Evolutionary conservation across 2,888 invertebrate genomes (phyloP).

Genomic region (Polyommatus icarus): DNA sequence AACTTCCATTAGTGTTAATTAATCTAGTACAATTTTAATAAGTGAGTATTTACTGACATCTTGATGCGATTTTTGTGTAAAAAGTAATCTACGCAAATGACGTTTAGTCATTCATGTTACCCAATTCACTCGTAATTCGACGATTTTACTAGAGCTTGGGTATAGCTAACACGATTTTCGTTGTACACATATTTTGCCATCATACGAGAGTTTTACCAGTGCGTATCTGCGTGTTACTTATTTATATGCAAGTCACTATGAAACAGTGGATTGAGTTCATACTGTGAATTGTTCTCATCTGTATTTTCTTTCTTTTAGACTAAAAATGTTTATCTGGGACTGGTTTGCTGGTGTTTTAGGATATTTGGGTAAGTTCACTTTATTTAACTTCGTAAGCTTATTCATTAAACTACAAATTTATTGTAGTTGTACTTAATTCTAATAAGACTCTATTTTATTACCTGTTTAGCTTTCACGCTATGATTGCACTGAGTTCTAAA

Average conservation of each 20-base stretch:
- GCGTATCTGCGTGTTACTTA: neutral
- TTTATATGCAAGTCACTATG: slow-evolving; percentile 47
- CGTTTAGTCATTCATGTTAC: slow-evolving; percentile 74
- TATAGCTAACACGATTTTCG: neutral
- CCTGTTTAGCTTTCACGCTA: neutral
- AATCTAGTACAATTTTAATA: slow-evolving; percentile 73
- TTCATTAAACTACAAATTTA: neutral
- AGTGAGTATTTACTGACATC: slow-evolving; percentile 64
- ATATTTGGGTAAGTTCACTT: slow-evolving; percentile 88
- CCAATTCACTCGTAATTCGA: slow-evolving; percentile 67
- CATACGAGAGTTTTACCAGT: neutral
- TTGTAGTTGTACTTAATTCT: neutral
- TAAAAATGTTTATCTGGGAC: slow-evolving; percentile 95
- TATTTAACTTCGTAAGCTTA: neutral
- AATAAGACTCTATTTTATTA: neutral
- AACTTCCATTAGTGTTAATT: slow-evolving; percentile 70
- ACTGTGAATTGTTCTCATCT: slow-evolving; percentile 31
- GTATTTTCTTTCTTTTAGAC: slow-evolving; percentile 58
- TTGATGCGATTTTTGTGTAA: slow-evolving; percentile 50
- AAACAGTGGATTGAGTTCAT: slow-evolving; percentile 38
- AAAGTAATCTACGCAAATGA: slow-evolving; percentile 66
- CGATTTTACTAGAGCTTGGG: slow-evolving; percentile 45
- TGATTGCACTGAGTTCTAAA: neutral
- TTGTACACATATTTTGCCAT: neutral
- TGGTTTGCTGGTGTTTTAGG: slow-evolving; percentile 97